Percentiles rank a stretch among this genome's conserved stretches.
Evolutionary conservation across 2,888 invertebrate species (phyloP).

Genomic region (Adelphocoris suturalis): DNA sequence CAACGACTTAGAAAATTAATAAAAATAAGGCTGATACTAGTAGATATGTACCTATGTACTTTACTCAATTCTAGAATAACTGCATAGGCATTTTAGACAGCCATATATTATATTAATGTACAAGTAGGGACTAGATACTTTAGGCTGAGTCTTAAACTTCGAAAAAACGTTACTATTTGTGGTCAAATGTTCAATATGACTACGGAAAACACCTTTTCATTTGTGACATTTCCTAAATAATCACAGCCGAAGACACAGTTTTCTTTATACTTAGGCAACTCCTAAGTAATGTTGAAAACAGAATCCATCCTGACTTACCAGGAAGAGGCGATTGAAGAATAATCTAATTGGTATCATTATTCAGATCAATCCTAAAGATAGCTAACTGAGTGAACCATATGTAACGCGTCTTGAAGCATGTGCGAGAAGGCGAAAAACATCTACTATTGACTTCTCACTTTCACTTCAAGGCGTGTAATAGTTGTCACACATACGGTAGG

Average conservation of each 20-base stretch:
- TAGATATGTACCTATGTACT: too few relatives aligned
- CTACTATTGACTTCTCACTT: slow-evolving; percentile 27
- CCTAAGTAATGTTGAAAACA: background rate
- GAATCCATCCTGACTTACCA: too few relatives aligned
- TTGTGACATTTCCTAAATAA: background rate
- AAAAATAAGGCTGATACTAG: too few relatives aligned
- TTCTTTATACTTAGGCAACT: background rate
- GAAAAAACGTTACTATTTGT: too few relatives aligned
- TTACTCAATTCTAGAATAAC: too few relatives aligned
- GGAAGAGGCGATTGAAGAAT: background rate
- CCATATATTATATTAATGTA: too few relatives aligned
- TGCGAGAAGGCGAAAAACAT: background rate
- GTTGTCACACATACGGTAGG: background rate
- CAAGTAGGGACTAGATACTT: too few relatives aligned
- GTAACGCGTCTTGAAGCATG: background rate
- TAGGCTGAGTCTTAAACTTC: too few relatives aligned
- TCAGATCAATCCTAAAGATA: background rate
- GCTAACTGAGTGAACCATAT: background rate
- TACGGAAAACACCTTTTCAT: too few relatives aligned
- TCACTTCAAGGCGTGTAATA: slow-evolving; percentile 6
- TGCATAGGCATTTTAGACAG: too few relatives aligned
- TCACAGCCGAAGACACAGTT: background rate
- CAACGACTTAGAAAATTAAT: too few relatives aligned
- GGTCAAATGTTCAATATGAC: too few relatives aligned
- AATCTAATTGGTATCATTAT: background rate